Base-by-base conservation (phyloP, 2,113 vertebrate genomes). In the Pungitius pungitius region DNA sequence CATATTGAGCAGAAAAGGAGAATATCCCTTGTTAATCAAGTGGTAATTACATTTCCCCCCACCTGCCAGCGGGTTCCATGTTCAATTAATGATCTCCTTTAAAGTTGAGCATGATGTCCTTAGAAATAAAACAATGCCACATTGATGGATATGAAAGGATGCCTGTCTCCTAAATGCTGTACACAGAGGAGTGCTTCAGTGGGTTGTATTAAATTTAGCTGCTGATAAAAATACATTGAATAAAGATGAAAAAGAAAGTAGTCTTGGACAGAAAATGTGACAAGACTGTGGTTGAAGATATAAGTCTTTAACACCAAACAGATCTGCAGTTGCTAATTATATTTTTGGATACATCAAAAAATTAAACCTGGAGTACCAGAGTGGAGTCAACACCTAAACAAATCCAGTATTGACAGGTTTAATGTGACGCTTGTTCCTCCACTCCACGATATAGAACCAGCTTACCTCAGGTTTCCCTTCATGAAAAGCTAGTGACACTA, bases 121-220 rank as follows among this genome's bases (percentile, higher is more conserved):
- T 78, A 73, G 75, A 77, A 78, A 47, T 59, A 73, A 81, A 85
- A 82, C 75, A 80, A 81, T 51, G 60, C 63, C 70, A 64, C 20
- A 43, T 66, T 77, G 75, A 79, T 59, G 78, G 73, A 67, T 65
- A 73, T 73, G 59, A 82, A 73, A 82, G 61, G 12, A 66, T 15
- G 26, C 22, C 3, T 1, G 14, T 45, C 51, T 79, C 15, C 81
- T 59, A 79, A 37, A 51, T 0, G 0, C 57, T 39, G 62, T 20
- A 24, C 43, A 58, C 22, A 75, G 56, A 67, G 7, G 22, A 68
- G 37, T 2, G 49, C 47, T 60, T 27, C 9, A 22, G 9, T 1
- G 1, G 35, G 27, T 26, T 66, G 55, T 6, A 67, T 64, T 81
- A 42, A 65, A 86, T 79, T 77, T 69, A 77, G 73, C 79, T 65